phyloP scores from a whole-genome alignment of 2,888 invertebrate species.

The Athripsodes cinereus region DNA sequence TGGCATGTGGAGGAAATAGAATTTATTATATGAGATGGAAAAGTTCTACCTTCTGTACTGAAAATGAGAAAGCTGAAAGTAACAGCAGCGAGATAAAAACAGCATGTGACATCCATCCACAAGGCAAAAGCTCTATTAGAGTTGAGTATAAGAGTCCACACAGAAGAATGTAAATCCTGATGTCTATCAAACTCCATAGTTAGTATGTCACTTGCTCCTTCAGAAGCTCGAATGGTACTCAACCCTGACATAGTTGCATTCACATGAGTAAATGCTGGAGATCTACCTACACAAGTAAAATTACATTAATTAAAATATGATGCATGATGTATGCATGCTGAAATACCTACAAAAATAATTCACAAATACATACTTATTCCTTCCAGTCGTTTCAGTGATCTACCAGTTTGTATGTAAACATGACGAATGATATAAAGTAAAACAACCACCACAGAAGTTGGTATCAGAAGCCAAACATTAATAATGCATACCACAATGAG shows the following conservation, averaged over 20 bases:
- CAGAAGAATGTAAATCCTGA: constrained; percentile 59
- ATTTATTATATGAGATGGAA: too few species aligned
- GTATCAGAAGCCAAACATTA: constrained; percentile 63
- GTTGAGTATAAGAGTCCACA: constrained; percentile 47
- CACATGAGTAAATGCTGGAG: constrained; percentile 79
- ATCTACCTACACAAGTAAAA: constrained; percentile 51
- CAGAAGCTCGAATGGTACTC: constrained; percentile 72
- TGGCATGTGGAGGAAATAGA: too few species aligned
- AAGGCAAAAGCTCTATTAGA: constrained; percentile 50
- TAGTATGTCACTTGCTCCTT: constrained; percentile 57
- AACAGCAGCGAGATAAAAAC: constrained; percentile 51
- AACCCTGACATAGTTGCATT: constrained; percentile 76
- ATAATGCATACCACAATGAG: constrained; percentile 64
- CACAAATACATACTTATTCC: constrained; percentile 62
- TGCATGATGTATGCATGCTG: too few species aligned
- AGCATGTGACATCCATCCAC: constrained; percentile 54
- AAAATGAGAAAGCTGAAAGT: constrained; percentile 63
- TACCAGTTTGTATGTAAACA: constrained; percentile 66
- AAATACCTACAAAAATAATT: too few species aligned
- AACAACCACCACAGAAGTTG: constrained; percentile 56
- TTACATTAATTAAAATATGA: too few species aligned
- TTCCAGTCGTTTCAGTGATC: constrained; percentile 67
- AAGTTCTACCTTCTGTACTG: constrained; percentile 31
- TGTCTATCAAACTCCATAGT: constrained; percentile 64
- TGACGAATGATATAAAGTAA: constrained; percentile 60